These are phyloP conservation scores for Ooceraea biroi DNA, from an alignment of 1,140 invertebrate species.

Conservation along the genomic window DNA sequence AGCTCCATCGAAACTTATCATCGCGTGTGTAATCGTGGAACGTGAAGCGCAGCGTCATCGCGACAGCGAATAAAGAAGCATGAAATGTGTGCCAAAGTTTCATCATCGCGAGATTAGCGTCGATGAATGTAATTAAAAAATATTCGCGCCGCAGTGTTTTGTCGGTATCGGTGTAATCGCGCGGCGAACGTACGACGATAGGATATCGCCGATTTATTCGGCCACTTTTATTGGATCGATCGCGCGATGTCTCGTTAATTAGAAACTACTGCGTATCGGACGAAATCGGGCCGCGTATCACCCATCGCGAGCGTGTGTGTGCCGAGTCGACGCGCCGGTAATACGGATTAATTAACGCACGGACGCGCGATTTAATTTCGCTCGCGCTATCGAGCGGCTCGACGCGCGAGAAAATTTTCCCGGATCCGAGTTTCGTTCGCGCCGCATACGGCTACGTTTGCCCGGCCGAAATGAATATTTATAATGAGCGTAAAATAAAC, in stretches of 20 bases:
- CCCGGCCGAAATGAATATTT: conserved; percentile 52
- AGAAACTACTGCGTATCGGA: conserved; percentile 74
- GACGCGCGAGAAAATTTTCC: conserved; percentile 62
- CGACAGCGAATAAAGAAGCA: conserved; percentile 26
- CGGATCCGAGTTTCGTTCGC: conserved; percentile 59
- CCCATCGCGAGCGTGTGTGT: conserved; percentile 67
- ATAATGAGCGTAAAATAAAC: conserved; percentile 37
- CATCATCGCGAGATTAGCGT: conserved; percentile 64
- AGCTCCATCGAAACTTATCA: conserved; percentile 36
- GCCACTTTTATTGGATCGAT: conserved; percentile 75
- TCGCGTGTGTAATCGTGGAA: conserved; percentile 36
- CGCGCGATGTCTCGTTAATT: conserved; percentile 70
- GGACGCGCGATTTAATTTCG: conserved; percentile 74
- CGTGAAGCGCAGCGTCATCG: conserved; percentile 21
- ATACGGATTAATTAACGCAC: conserved; percentile 76
- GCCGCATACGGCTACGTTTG: conserved; percentile 27
- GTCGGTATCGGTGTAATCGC: conserved; percentile 56
- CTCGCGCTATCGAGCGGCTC: conserved; percentile 37
- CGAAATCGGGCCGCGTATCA: conserved; percentile 71
- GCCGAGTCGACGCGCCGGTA: conserved; percentile 67
- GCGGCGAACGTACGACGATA: conserved; percentile 52
- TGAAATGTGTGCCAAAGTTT: conserved; percentile 41
- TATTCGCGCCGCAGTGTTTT: conserved; percentile 58
- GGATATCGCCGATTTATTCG: conserved; percentile 72
- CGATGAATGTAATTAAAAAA: conserved; percentile 69